Percentiles rank a stretch among this genome's conserved stretches.
Conservation (phyloP, 2,888 invertebrate species). For the Oligia fasciuncula region DNA sequence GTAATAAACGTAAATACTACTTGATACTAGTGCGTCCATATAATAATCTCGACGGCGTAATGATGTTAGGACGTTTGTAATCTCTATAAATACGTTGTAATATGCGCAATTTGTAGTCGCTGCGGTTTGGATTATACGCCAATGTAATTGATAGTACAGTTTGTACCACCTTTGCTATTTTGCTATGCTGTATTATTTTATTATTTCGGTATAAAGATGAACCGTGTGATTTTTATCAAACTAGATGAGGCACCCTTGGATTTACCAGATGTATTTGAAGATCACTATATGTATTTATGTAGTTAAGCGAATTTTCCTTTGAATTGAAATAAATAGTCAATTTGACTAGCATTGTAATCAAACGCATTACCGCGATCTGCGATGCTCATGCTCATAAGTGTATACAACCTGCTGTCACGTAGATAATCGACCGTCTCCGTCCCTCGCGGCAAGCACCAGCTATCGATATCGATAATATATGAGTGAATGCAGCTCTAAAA, state of each 20-base stretch:
- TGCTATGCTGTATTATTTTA: constrained; percentile 35
- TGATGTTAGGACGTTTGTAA: constrained; percentile 58
- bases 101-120: constrained; percentile 60
- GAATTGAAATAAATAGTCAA: background rate
- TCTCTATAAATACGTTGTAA: constrained; percentile 61
- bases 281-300: background rate
- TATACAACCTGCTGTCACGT: constrained; percentile 20
- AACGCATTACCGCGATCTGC: background rate
- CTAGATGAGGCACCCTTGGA: background rate
- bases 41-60: constrained; percentile 55
- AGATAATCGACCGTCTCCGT: constrained; percentile 26
- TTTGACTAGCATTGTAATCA: constrained; percentile 1
- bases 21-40: constrained; percentile 62
- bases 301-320: background rate
- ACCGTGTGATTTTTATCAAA: constrained; percentile 24
- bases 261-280: background rate
- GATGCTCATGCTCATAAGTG: background rate
- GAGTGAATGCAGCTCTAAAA: constrained; percentile 38
- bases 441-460: constrained; percentile 31
- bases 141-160: constrained; percentile 59
- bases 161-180: constrained; percentile 38
- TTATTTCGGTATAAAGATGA: constrained; percentile 15
- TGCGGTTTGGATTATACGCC: constrained; percentile 60
- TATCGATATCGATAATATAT: constrained; percentile 37
- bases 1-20: constrained; percentile 70